Base-by-base conservation (phyloP, 2,888 invertebrate genomes). In the Linhomoeus sp. region DNA sequence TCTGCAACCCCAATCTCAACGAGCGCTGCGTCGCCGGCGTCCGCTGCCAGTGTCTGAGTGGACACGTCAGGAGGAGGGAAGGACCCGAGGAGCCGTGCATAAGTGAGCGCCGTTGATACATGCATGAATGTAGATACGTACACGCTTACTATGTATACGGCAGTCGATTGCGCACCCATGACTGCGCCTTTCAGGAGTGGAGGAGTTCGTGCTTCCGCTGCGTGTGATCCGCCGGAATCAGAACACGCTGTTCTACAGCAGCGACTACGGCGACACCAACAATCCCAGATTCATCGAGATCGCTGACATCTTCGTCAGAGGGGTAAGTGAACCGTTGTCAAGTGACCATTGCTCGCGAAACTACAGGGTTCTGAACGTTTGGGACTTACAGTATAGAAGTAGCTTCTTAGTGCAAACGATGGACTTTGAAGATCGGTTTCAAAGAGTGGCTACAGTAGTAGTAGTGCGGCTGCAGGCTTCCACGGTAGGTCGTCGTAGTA, bases 11-110 rank as follows among this genome's bases (percentile, higher is more conserved):
- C 35, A 23, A 50, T 3, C 47, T 53, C 19, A 50, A 50, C 36
- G 55, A 61, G 49, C 59, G 60, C 14, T 63, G 63, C 50, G 57
- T 61, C 24, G 57, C 56, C 39, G 61, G 61, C 15, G 5, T 51
- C 9, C 54, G 56, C 17, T 63, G 63, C 50, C 58, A 54, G 14
- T 63, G 63, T 45, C 50, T 54, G 15, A 59, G 58, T 1, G 59
- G 59, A n/a, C 57, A 62, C 41, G 55, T 53, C n/a, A 52, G 63
- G 20, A 50, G 53, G 1, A 45, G 54, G 5, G 15, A 7, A 56
- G 38, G 56, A 59, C 44, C 48, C n/a, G 53, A 50, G 20, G 51
- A 54, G 33, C 49, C 51, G 25, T 62, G 61, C 45, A 50, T 55
- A 15, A 7, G 41, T 41, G 17, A 24, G 43, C n/a, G 29, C 38